Evolutionary conservation across 2,797 vertebrate genomes (phyloP), one percentile per base, ranked within the genome.

Genomic region (Urocyon cinereoargenteus): DNA sequence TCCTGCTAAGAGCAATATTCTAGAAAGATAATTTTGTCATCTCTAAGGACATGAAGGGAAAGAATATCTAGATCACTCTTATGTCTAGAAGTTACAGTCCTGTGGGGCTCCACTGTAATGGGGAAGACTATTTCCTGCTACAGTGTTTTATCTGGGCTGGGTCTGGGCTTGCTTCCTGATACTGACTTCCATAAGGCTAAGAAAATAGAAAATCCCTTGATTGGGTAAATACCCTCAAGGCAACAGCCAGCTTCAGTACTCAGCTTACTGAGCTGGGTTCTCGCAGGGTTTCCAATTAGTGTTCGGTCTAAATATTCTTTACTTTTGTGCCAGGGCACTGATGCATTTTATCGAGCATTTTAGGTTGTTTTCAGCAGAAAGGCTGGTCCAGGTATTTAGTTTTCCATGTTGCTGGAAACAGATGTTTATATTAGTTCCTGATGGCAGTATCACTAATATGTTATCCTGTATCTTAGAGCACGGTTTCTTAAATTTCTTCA

Each of bases 311-410:
- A 75, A 82, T 45, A 88, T 66, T 91, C 87, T 72, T 85, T 61
- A 89, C 36, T 86, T 86, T 73, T 86, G 78, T 64, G 55, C 40
- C 55, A 90, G 9, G 82, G 49, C 70, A 92, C 2, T 36, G 49
- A 97, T 51, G 51, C 10, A 97, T 84, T 91, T 75, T 86, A 85
- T 64, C 11, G 28, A 77, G 68, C 31, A 73, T 79, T 88, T 97
- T 82, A 91, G 78, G 59, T 49, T 78, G 24, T 45, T 96, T 90
- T 91, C 86, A 94, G 59, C 78, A 95, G 70, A 91, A 95, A 88
- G 51, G 28, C 36, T 86, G 10, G 14, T 72, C 70, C 62, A 57
- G 51, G 34, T 68, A 93, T 40, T 84, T 88, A 85, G 28, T 88
- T 93, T 6, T 3, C 64, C 66, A 89, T 51, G 59, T 40, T 28